A percentile compares a stretch with the other conserved stretches of the same genome.
Conservation (phyloP, 2,113 vertebrate genomes). For the Triplophysa rosa region DNA sequence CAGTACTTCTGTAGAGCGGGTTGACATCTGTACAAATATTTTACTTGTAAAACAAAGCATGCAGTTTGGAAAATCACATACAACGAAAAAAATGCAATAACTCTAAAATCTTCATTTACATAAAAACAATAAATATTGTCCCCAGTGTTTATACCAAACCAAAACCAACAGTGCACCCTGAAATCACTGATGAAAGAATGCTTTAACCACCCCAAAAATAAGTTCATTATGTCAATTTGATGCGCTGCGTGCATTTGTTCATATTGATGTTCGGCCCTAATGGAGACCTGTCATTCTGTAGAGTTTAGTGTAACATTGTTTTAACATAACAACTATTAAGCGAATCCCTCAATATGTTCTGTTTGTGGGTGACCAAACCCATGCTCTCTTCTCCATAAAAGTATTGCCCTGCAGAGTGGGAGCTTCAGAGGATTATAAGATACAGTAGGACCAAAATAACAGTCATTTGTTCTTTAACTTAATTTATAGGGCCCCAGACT, state of each 20-base stretch:
- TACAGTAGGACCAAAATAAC: too few species aligned
- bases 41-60: constrained; percentile 23
- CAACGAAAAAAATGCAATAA: constrained; percentile 1
- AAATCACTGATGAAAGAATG: not conserved
- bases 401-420: too few species aligned
- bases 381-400: too few species aligned
- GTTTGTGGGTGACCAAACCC: too few species aligned
- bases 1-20: constrained; percentile 5
- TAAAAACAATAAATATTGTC: not conserved
- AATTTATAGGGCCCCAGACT: too few species aligned
- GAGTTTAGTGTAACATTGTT: not conserved
- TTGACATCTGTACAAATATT: constrained; percentile 1
- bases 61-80: not conserved
- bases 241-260: not conserved
- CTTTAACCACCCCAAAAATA: not conserved
- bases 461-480: too few species aligned
- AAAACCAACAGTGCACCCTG: not conserved
- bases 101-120: not conserved
- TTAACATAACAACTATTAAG: too few species aligned
- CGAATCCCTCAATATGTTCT: too few species aligned
- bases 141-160: not conserved
- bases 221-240: not conserved
- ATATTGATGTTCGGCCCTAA: not conserved
- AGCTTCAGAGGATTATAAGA: too few species aligned
- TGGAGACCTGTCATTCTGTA: constrained; percentile 1